Evolutionary conservation across 2,113 vertebrate species (phyloP).

Genomic region (Triplophysa tibetana): DNA sequence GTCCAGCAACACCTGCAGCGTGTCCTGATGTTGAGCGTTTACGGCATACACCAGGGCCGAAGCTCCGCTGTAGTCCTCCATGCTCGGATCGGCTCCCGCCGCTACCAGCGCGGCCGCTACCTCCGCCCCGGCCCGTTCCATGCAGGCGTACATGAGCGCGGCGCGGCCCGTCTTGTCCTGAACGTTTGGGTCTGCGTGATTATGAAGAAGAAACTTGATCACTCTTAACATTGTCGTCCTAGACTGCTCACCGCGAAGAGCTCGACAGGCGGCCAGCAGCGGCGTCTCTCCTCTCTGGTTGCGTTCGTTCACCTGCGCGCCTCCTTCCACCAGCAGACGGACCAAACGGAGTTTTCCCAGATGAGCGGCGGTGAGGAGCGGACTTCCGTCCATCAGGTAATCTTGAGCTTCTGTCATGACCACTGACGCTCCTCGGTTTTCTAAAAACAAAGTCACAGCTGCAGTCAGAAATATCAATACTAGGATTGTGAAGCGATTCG

Average conservation of each 20-base stretch:
- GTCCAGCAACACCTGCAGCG: slow-evolving; percentile 67
- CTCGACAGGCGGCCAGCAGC: slow-evolving; percentile 67
- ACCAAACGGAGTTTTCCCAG: slow-evolving; percentile 70
- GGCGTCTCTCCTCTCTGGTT: slow-evolving; percentile 68
- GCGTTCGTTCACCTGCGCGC: slow-evolving; percentile 68
- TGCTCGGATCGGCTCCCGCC: slow-evolving; percentile 69
- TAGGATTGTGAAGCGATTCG: too few species aligned
- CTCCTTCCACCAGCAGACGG: slow-evolving; percentile 71
- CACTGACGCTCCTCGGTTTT: background rate
- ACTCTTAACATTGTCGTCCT: slow-evolving; percentile 56
- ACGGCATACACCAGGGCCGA: slow-evolving; percentile 73
- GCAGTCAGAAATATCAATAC: background rate
- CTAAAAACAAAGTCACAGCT: slow-evolving; percentile 9
- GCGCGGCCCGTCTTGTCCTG: slow-evolving; percentile 71
- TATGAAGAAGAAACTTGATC: slow-evolving; percentile 65
- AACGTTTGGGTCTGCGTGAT: slow-evolving; percentile 68
- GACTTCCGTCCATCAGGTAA: slow-evolving; percentile 62
- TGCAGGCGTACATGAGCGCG: slow-evolving; percentile 73
- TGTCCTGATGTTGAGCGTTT: slow-evolving; percentile 65
- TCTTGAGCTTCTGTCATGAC: slow-evolving; percentile 62
- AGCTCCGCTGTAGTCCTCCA: slow-evolving; percentile 68
- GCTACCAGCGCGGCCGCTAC: slow-evolving; percentile 63
- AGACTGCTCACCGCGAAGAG: slow-evolving; percentile 54
- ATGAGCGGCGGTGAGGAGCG: slow-evolving; percentile 67
- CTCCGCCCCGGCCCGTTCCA: slow-evolving; percentile 62